Percentiles rank a stretch among this genome's conserved stretches.
phyloP scores from a whole-genome alignment of 2,113 vertebrate genomes.

The Mesoclemmys tuberculata region DNA sequence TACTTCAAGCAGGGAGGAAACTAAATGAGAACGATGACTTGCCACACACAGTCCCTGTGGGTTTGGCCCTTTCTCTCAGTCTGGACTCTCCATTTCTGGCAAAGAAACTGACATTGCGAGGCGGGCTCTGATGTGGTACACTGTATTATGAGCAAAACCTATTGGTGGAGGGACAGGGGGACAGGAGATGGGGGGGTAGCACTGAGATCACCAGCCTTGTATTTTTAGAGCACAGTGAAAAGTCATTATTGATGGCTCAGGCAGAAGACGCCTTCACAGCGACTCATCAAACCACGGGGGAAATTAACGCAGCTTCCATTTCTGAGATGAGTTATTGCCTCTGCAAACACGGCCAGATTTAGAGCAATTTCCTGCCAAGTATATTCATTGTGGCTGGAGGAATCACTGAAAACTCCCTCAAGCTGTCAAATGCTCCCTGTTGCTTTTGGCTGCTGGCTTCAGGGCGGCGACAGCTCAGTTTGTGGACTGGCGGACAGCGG shows the following conservation, averaged over 20 bases:
- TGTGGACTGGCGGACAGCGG: not conserved
- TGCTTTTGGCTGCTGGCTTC: not conserved
- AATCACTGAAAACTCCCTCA: conserved; percentile 46
- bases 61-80: not conserved
- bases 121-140: not conserved
- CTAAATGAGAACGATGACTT: not conserved
- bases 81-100: not conserved
- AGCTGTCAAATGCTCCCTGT: conserved; percentile 1
- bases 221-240: not conserved
- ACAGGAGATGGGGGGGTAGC: not conserved
- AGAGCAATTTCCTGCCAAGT: conserved; percentile 71
- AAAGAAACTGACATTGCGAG: not conserved
- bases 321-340: conserved; percentile 67
- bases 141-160: not conserved
- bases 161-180: not conserved
- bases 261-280: conserved; percentile 53
- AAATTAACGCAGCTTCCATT: conserved; percentile 72
- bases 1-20: not conserved
- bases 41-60: not conserved
- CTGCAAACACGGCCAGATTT: conserved; percentile 62
- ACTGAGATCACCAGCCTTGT: not conserved
- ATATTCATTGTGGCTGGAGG: conserved; percentile 51
- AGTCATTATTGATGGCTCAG: conserved; percentile 67
- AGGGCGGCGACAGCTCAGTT: too few relatives aligned
- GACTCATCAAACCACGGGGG: conserved; percentile 65